Base-by-base conservation (phyloP, 2,888 invertebrate species). In the Lacanobia wlatinum region DNA sequence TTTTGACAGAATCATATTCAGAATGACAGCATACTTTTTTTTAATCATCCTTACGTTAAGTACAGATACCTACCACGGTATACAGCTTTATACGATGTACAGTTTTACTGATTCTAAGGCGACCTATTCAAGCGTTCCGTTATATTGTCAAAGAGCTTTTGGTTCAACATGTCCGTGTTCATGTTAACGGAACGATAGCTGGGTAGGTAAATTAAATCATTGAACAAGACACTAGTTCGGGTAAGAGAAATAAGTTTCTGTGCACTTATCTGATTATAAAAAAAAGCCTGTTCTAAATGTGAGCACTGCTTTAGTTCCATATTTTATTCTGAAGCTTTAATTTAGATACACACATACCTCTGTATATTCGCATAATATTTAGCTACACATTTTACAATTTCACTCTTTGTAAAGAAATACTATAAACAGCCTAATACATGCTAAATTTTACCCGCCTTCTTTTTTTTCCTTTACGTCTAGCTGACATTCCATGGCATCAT, bases 101-200 rank as follows among this genome's bases (percentile, higher is more conserved):
- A 58, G 55, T 53, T 40, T 28, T 71, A 63, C 65, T 82, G 68
- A 55, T 61, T 43, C 58, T 67, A 70, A 56, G 5, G 59, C 52
- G 0, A 40, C n/a, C 28, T 70, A 38, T 68, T 58, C 55, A 66
- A 28, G 21, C 16, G 46, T 70, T 74, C 70, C 70, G 65, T 73
- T 75, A 75, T 16, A 50, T 69, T 82, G 67, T 76, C 73, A 74
- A 59, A 73, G 38, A 62, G 53, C 10, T 70, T 75, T 80, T 46
- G 58, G 46, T 62, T 69, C 16, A 58, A 70, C 70, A 74, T 72
- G 59, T 60, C 48, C 50, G n/a, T 55, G 43, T 56, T 40, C 21
- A 18, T 62, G 53, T 53, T 73, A 70, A 80, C 34, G 70, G 58
- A 16, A 53, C n/a, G 60, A 69, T 63, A 73, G 53, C 66, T 69